These are phyloP conservation scores for Cerceris rybyensis DNA, from an alignment of 2,888 invertebrate genomes.

Conservation along the genomic window DNA sequence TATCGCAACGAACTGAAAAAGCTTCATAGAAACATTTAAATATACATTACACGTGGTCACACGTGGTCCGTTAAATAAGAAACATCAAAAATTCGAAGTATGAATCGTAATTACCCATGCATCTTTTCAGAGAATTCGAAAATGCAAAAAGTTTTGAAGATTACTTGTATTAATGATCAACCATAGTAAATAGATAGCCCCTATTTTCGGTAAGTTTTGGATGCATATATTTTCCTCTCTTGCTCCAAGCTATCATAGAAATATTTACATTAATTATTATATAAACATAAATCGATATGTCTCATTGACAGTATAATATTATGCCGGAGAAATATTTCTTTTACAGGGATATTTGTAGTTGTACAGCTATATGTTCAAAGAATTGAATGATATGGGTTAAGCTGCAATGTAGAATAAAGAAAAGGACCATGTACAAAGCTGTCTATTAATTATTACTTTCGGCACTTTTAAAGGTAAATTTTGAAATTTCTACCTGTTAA, in stretches of 20 bases:
- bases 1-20: too few species aligned
- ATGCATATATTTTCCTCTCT: background rate
- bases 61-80: constrained; percentile 17
- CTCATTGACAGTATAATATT: background rate
- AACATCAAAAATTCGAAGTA: background rate
- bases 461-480: background rate
- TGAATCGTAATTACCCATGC: constrained; percentile 11
- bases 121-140: background rate
- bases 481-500: too few species aligned
- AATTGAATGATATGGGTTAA: constrained; percentile 11
- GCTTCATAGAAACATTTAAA: too few species aligned
- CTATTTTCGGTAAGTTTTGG: constrained; percentile 14
- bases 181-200: constrained; percentile 1
- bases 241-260: constrained; percentile 1
- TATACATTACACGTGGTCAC: background rate
- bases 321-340: background rate
- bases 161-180: constrained; percentile 6
- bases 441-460: constrained; percentile 9
- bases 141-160: constrained; percentile 2
- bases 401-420: background rate
- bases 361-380: background rate
- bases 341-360: constrained; percentile 14
- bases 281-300: background rate
- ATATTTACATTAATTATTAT: background rate
- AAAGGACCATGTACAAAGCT: background rate